Conservation (phyloP, 2,888 invertebrate genomes). For the Mycalesis mineus region DNA sequence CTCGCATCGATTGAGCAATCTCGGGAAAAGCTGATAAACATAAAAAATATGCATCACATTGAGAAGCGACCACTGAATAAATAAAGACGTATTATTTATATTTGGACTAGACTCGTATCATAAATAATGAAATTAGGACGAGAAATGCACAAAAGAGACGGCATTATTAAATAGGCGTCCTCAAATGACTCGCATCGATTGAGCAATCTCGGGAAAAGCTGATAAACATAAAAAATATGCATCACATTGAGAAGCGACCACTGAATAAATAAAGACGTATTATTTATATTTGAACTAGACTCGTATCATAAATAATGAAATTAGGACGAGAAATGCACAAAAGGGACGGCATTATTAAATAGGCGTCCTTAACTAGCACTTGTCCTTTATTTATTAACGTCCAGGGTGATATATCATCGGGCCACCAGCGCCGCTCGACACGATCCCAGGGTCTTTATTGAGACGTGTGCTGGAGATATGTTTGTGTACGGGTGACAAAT, state of each 20-base stretch:
- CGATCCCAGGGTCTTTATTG: constrained; percentile 46
- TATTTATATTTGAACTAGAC: constrained; percentile 3
- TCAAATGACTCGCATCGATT: too few species aligned
- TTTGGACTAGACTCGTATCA: constrained; percentile 3
- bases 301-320: constrained; percentile 24
- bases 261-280: constrained; percentile 3
- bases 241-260: neutral
- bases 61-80: neutral
- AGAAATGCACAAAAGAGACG: constrained; percentile 32
- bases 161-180: constrained; percentile 43
- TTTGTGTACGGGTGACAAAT: constrained; percentile 39
- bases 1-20: too few species aligned
- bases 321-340: constrained; percentile 23
- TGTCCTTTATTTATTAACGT: constrained; percentile 51
- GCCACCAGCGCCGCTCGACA: constrained; percentile 48
- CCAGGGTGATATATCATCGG: constrained; percentile 48
- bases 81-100: constrained; percentile 11
- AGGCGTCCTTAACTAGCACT: constrained; percentile 43
- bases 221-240: neutral
- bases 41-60: neutral
- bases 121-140: constrained; percentile 26
- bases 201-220: too few species aligned
- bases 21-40: neutral
- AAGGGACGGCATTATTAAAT: constrained; percentile 42
- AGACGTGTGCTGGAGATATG: constrained; percentile 43